These are phyloP conservation scores for Pteropus rufus DNA, from an alignment of 2,797 vertebrate genomes.

Conservation along the genomic window DNA sequence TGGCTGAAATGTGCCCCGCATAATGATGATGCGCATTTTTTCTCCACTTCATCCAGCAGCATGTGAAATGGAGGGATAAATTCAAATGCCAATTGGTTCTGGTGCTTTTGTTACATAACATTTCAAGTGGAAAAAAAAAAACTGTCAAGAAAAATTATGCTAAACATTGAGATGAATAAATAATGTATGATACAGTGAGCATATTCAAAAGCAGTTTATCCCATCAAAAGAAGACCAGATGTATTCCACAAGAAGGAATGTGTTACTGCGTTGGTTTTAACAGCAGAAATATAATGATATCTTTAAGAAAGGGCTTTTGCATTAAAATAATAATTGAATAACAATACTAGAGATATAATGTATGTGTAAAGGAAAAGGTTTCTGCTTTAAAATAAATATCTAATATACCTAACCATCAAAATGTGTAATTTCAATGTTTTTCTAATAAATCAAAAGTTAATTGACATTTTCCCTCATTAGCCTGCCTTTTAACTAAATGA, in stretches of 20 bases:
- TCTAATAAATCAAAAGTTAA: neutral
- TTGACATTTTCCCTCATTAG: neutral
- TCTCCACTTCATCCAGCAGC: neutral
- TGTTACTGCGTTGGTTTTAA: neutral
- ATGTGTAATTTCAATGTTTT: neutral
- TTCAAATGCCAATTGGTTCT: neutral
- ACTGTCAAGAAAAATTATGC: constrained; percentile 39
- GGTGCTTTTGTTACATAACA: constrained; percentile 33
- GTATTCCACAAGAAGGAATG: neutral
- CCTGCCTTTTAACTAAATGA: neutral
- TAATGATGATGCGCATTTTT: neutral
- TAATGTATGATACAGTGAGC: neutral
- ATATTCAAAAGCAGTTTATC: constrained; percentile 27
- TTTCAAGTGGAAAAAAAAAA: constrained; percentile 51
- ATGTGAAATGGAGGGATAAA: neutral
- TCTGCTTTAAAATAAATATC: neutral
- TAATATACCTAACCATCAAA: neutral
- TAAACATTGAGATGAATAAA: constrained; percentile 43
- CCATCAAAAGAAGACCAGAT: constrained; percentile 15
- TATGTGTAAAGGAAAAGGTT: neutral
- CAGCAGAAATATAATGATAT: neutral
- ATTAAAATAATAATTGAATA: neutral
- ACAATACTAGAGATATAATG: neutral
- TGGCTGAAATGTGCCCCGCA: neutral
- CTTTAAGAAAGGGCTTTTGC: constrained; percentile 28